phyloP scores from a whole-genome alignment of 2,888 invertebrate genomes.

The Strigamia maritima region DNA sequence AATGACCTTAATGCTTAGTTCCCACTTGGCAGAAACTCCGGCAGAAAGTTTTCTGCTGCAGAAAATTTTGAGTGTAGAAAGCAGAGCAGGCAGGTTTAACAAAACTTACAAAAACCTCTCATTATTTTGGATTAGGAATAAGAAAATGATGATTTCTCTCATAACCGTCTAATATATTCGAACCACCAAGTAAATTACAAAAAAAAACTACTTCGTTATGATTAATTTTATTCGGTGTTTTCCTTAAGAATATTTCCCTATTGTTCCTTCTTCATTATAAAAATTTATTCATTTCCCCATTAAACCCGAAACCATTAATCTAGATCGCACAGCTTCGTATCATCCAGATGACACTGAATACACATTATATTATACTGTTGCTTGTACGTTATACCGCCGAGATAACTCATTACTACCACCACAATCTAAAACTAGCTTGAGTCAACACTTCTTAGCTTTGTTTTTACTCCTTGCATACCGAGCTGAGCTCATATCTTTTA shows the following conservation, averaged over 20 bases:
- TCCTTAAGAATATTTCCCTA: not conserved
- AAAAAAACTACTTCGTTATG: not conserved
- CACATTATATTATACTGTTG: not conserved
- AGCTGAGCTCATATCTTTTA: not conserved
- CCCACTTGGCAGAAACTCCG: too few species aligned
- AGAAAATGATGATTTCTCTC: too few species aligned
- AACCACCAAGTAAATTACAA: not conserved
- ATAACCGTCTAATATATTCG: too few species aligned
- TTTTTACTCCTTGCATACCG: not conserved
- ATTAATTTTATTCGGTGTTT: not conserved
- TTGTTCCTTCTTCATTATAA: not conserved
- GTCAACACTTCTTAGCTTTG: slow-evolving; percentile 4
- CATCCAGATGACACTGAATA: not conserved
- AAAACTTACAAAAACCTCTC: too few species aligned
- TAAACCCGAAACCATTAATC: not conserved
- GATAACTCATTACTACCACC: not conserved
- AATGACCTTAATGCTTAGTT: too few species aligned
- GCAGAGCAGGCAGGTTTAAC: too few species aligned
- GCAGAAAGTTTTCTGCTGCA: too few species aligned
- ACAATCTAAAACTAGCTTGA: not conserved
- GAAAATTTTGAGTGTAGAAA: too few species aligned
- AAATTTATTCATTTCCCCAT: not conserved
- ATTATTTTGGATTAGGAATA: too few species aligned
- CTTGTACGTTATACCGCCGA: not conserved
- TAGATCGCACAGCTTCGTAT: not conserved